phyloP scores from a whole-genome alignment of 1,140 invertebrate genomes.

The Drosophila seguyi region DNA sequence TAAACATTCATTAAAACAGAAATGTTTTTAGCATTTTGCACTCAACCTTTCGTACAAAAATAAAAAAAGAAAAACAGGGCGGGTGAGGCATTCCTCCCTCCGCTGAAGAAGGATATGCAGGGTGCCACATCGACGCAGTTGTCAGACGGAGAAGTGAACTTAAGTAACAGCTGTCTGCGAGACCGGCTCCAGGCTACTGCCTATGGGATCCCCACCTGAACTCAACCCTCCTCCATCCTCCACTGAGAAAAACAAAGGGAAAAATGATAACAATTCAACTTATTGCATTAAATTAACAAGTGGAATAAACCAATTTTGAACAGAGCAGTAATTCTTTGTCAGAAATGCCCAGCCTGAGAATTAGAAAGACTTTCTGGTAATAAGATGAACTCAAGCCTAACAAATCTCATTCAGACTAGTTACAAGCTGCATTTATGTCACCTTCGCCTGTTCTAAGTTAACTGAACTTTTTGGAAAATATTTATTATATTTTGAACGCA shows the following conservation, averaged over 20 bases:
- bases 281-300: background rate
- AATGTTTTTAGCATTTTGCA: conserved; percentile 63
- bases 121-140: conserved; percentile 50
- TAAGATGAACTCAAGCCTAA: background rate
- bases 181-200: background rate
- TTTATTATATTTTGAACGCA: background rate
- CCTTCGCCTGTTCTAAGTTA: background rate
- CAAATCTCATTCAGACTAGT: no score
- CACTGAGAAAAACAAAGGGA: background rate
- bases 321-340: background rate
- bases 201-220: background rate
- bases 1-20: conserved; percentile 63
- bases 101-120: conserved; percentile 10
- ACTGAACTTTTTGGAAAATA: background rate
- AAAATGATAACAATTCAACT: no score
- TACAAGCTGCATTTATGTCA: background rate
- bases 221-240: background rate
- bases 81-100: background rate
- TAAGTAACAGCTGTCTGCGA: conserved; percentile 75
- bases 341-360: background rate
- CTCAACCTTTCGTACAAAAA: conserved; percentile 11
- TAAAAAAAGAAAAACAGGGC: background rate
- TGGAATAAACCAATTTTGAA: no score
- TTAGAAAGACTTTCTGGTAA: background rate
- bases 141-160: conserved; percentile 55